phyloP scores from a whole-genome alignment of 2,797 vertebrate genomes.

The Gadopsis bispinosus region DNA sequence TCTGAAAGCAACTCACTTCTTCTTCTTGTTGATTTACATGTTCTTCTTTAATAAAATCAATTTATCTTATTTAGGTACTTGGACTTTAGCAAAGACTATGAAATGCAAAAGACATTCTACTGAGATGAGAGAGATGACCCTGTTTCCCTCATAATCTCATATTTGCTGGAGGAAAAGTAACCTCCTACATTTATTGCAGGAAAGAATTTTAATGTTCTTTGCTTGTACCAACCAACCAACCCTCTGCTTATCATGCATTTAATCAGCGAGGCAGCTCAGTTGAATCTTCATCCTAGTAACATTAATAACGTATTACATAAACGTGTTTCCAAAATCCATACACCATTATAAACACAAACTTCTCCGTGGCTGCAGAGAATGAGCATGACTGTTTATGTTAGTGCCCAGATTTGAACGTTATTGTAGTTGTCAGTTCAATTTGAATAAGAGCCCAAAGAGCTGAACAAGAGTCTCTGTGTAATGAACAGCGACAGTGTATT shows the following conservation, averaged over 20 bases:
- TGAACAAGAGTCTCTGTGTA: conserved; percentile 38
- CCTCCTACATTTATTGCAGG: background rate
- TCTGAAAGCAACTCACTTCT: conserved; percentile 2
- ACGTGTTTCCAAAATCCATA: conserved; percentile 39
- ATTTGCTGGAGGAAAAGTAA: background rate
- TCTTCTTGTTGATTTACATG: conserved; percentile 21
- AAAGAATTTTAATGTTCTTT: background rate
- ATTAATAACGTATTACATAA: conserved; percentile 26
- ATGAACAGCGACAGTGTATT: conserved; percentile 49
- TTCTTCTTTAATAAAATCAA: conserved; percentile 27
- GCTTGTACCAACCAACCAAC: background rate
- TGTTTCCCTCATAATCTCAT: background rate
- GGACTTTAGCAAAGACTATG: conserved; percentile 16
- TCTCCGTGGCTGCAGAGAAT: background rate
- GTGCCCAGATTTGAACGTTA: conserved; percentile 21
- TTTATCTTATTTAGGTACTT: background rate
- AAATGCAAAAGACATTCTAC: background rate
- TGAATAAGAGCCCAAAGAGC: conserved; percentile 37
- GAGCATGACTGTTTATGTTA: conserved; percentile 36
- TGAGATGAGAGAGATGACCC: conserved; percentile 2
- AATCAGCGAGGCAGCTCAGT: conserved; percentile 1
- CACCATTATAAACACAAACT: conserved; percentile 11
- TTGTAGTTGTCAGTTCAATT: conserved; percentile 47
- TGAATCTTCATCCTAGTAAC: conserved; percentile 14
- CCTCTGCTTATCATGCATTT: conserved; percentile 13